Base-by-base conservation (phyloP, 2,888 invertebrate genomes). In the Eilema griseolum region DNA sequence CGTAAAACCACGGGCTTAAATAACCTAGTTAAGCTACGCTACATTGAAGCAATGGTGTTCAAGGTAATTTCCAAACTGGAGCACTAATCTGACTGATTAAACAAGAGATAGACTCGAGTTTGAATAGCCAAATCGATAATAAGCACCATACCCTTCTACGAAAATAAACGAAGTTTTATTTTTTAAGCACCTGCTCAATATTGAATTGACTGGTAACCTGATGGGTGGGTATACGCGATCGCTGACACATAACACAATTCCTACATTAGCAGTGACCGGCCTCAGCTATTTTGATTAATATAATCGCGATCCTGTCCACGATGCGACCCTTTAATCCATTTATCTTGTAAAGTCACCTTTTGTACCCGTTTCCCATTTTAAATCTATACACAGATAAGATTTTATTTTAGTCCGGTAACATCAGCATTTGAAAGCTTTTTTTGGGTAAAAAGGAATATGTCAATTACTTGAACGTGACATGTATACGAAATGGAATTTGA, bases 221-320 rank as follows among this genome's bases (percentile, higher is more conserved):
- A 67, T 28, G 20, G 10, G 57, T 33, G 31, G 52, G 10, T 56
- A 66, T 69, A 57, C 68, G 76, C 70, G 73, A 75, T 73, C 73
- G 84, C 81, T 85, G 90, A 88, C 90, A 89, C 87, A 83, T 85
- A 79, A 93, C 92, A 92, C 78, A 88, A 88, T 91, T 91, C 85
- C 82, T 88, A 90, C 93, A 92, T 93, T 90, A 89, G 84, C 85
- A 76, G 84, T 79, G 75, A 74, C 81, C 77, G 80, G 78, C 81
- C 70, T 83, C 77, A 75, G 79, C 76, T 77, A 81, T 81, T 83
- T 82, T 87, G 84, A 90, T 89, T 87, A 88, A 85, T 85, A 88
- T 84, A 86, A 87, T 87, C 83, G 82, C 80, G 85, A 77, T 80
- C 74, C 57, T 59, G 24, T 23, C 26, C 73, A 72, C 77, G 80